A percentile compares a stretch with the other conserved stretches of the same genome.
These are phyloP conservation scores for Galeruca laticollis DNA, from an alignment of 2,888 invertebrate species.

Conservation along the genomic window DNA sequence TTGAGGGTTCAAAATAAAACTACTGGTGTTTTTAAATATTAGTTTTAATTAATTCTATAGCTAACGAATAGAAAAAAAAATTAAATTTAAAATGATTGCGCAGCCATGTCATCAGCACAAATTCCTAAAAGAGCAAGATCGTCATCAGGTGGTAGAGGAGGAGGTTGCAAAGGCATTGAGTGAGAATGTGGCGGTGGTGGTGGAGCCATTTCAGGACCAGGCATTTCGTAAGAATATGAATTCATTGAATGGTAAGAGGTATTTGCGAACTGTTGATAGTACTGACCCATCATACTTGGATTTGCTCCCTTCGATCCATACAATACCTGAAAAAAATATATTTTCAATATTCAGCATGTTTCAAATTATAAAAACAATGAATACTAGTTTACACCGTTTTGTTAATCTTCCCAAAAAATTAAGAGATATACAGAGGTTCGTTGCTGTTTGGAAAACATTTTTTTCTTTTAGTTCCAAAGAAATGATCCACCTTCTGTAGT, in stretches of 20 bases:
- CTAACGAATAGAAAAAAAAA: not conserved
- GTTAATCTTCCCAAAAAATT: too few relatives aligned
- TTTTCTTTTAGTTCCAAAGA: too few relatives aligned
- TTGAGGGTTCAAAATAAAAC: not conserved
- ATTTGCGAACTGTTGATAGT: slow-evolving; percentile 59
- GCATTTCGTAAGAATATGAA: slow-evolving; percentile 55
- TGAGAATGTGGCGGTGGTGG: slow-evolving; percentile 58
- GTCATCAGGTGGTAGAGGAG: slow-evolving; percentile 64
- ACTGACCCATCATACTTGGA: slow-evolving; percentile 55
- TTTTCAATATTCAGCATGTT: not conserved
- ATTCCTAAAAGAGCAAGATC: slow-evolving; percentile 89
- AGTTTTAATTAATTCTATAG: not conserved
- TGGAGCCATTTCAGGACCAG: slow-evolving; percentile 37
- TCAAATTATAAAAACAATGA: not conserved
- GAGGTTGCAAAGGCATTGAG: slow-evolving; percentile 64
- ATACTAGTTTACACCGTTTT: too few relatives aligned
- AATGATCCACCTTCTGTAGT: too few relatives aligned
- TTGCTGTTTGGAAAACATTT: too few relatives aligned
- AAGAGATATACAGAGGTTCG: too few relatives aligned
- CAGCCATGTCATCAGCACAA: slow-evolving; percentile 83
- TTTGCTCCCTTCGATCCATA: slow-evolving; percentile 53
- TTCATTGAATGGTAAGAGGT: slow-evolving; percentile 60
- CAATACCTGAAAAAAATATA: slow-evolving; percentile 34
- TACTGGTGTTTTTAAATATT: not conserved
- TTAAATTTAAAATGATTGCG: slow-evolving; percentile 64